phyloP scores from a whole-genome alignment of 2,888 invertebrate genomes.

The Drosophila nr. medialis region DNA sequence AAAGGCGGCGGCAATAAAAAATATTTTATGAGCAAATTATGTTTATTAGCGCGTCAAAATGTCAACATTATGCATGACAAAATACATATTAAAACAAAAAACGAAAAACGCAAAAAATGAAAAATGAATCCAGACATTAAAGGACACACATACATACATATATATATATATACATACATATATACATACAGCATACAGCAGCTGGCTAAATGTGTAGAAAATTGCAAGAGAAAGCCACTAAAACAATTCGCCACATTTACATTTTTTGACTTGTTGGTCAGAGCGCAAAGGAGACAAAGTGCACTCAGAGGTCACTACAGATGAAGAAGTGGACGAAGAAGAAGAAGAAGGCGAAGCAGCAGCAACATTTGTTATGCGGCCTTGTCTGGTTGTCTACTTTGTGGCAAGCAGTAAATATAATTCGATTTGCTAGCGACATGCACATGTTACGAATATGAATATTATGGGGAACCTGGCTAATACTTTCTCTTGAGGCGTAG shows the following conservation, averaged over 20 bases:
- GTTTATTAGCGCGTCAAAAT: constrained; percentile 80
- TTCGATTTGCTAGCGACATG: constrained; percentile 68
- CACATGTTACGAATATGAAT: constrained; percentile 70
- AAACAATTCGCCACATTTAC: constrained; percentile 13
- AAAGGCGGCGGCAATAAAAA: constrained; percentile 73
- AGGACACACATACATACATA: constrained; percentile 2
- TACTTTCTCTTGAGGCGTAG: constrained; percentile 29
- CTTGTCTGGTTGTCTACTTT: constrained; percentile 66
- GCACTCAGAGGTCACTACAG: constrained; percentile 31
- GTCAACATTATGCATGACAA: constrained; percentile 75
- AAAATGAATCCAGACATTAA: constrained; percentile 55
- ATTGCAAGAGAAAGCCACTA: constrained; percentile 23
- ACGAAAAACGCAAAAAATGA: constrained; percentile 37
- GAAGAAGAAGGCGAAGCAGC: not conserved
- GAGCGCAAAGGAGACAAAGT: constrained; percentile 31
- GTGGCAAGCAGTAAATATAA: constrained; percentile 76
- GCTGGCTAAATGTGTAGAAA: constrained; percentile 21
- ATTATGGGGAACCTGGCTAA: constrained; percentile 46
- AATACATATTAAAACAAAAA: constrained; percentile 68
- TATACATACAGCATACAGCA: not conserved
- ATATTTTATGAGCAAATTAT: constrained; percentile 78
- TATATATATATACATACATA: no score
- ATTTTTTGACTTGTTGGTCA: constrained; percentile 23
- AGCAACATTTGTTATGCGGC: constrained; percentile 39
- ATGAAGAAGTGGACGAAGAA: not conserved